These are phyloP conservation scores for Callospermophilus lateralis DNA, from an alignment of 2,113 vertebrate species.

Conservation along the genomic window DNA sequence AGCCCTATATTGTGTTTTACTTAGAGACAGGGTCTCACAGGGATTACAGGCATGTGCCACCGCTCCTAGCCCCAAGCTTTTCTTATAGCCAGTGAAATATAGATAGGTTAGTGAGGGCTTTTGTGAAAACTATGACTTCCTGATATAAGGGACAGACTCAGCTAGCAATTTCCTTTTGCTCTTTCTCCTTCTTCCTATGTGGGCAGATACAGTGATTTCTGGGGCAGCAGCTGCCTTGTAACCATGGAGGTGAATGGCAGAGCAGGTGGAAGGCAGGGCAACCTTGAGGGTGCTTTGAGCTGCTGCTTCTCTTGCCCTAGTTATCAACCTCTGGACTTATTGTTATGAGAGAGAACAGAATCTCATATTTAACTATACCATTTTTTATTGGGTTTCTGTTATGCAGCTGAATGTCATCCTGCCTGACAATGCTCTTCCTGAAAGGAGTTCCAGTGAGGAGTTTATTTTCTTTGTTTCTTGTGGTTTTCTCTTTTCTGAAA, in stretches of 20 bases:
- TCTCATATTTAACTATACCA: not conserved
- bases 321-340: not conserved
- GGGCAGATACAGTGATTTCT: not conserved
- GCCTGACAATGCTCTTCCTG: not conserved
- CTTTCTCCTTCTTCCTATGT: not conserved
- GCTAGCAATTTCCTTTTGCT: not conserved
- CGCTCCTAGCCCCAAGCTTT: not conserved
- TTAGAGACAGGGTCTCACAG: too few species aligned
- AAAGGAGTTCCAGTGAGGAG: slow-evolving; percentile 24
- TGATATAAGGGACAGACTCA: not conserved
- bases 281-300: not conserved
- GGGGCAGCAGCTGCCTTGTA: not conserved
- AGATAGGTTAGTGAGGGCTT: not conserved
- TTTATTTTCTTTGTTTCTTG: slow-evolving; percentile 20
- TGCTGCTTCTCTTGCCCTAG: not conserved
- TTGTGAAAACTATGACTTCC: not conserved
- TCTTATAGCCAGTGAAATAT: not conserved
- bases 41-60: too few species aligned
- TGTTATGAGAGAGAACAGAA: slow-evolving; percentile 27
- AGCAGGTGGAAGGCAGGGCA: not conserved
- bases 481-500: slow-evolving; percentile 30
- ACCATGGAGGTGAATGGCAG: not conserved
- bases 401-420: not conserved
- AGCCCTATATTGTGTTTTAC: too few species aligned
- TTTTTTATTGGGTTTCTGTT: not conserved